A percentile compares a stretch with the other conserved stretches of the same genome.
Evolutionary conservation across 2,113 vertebrate genomes (phyloP).

Genomic region (Ameiurus melas): DNA sequence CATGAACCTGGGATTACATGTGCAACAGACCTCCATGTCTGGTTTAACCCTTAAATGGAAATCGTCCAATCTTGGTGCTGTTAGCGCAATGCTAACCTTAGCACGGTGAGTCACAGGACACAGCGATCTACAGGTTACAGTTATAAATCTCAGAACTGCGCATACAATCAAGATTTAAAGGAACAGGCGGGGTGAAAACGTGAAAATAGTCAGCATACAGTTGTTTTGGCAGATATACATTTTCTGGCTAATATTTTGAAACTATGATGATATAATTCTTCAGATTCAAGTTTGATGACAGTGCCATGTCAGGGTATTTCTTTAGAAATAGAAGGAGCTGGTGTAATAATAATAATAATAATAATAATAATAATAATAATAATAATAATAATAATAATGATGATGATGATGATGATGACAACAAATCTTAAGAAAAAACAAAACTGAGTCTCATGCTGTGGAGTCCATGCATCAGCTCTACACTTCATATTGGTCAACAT

Average conservation of each 20-base stretch:
- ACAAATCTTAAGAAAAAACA: constrained; percentile 52
- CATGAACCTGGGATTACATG: constrained; percentile 33
- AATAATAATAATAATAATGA: constrained; percentile 50
- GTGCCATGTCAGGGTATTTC: constrained; percentile 23
- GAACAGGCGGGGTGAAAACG: not conserved
- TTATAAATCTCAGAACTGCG: not conserved
- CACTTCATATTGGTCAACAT: constrained; percentile 38
- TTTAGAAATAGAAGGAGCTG: constrained; percentile 17
- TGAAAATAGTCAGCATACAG: not conserved
- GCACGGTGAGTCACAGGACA: not conserved
- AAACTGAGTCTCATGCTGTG: constrained; percentile 28
- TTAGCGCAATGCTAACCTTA: not conserved
- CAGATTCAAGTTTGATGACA: constrained; percentile 20
- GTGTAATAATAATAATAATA: constrained; percentile 36
- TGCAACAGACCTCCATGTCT: constrained; percentile 17
- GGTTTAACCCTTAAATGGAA: constrained; percentile 26
- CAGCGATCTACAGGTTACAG: not conserved
- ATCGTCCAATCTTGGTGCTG: not conserved
- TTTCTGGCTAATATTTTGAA: not conserved
- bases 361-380: constrained; percentile 42
- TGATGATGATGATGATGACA: no score
- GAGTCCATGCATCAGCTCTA: constrained; percentile 36
- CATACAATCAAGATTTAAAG: not conserved
- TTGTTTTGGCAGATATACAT: constrained; percentile 26
- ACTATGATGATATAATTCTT: not conserved